These are phyloP conservation scores for Thereuonema tuberculata DNA, from an alignment of 1,140 invertebrate species.

Conservation along the genomic window DNA sequence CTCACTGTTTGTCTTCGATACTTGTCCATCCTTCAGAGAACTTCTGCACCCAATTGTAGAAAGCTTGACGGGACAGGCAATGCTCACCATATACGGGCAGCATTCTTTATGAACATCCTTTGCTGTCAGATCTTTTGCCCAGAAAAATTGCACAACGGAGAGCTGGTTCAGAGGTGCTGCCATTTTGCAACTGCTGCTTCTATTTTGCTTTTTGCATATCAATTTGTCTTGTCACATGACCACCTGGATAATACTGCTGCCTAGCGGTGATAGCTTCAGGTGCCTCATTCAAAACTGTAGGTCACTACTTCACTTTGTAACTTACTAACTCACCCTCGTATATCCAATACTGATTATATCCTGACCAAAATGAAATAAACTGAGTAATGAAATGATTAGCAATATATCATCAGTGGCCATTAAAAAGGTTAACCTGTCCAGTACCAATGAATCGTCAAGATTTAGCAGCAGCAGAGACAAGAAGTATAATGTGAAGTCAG, in stretches of 20 bases:
- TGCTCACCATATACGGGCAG: neutral
- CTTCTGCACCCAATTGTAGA: neutral
- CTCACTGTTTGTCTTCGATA: neutral
- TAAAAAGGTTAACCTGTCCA: no score
- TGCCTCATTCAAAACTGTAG: neutral
- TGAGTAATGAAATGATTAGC: no score
- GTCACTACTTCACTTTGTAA: neutral
- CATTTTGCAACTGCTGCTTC: neutral
- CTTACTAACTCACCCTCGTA: neutral
- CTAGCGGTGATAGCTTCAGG: no score
- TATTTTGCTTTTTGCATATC: neutral
- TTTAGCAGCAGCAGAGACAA: no score
- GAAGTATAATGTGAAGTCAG: no score
- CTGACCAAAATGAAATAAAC: no score
- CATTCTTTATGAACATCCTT: neutral
- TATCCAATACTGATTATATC: no score
- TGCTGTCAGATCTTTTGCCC: neutral
- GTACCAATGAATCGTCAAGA: no score
- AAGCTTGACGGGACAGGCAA: neutral
- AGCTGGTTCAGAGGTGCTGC: neutral
- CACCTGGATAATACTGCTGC: neutral
- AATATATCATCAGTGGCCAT: no score
- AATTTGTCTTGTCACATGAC: neutral
- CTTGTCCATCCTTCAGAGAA: neutral
- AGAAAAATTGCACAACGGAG: neutral